Conservation (phyloP, 1,140 invertebrate genomes). For the Cecropterus lyciades region DNA sequence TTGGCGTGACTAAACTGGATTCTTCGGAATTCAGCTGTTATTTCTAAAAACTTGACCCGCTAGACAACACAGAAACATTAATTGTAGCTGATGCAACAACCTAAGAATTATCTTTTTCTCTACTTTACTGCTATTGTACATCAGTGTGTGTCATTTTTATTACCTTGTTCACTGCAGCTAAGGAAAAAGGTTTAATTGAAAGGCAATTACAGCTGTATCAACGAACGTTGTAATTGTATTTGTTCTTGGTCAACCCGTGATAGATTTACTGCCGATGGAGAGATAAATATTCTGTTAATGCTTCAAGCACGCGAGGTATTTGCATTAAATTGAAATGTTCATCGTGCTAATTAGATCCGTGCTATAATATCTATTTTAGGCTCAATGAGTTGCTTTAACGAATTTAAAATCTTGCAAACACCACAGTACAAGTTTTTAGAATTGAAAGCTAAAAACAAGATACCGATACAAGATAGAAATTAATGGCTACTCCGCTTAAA, state of each 20-base stretch:
- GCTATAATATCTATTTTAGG: neutral
- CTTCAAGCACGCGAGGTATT: conserved; percentile 34
- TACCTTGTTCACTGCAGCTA: conserved; percentile 30
- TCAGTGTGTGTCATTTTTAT: conserved; percentile 44
- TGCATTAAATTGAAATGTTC: conserved; percentile 29
- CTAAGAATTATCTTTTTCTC: conserved; percentile 10
- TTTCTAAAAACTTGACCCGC: conserved; percentile 62
- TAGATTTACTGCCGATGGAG: conserved; percentile 34
- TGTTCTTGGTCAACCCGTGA: conserved; percentile 24
- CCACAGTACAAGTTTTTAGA: no score
- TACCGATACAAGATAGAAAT: conserved; percentile 5
- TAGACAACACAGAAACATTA: conserved; percentile 40
- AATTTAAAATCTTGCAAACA: no score
- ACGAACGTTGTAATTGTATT: conserved; percentile 32
- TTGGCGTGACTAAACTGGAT: conserved; percentile 58
- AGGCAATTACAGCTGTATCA: conserved; percentile 39
- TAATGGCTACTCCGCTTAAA: neutral
- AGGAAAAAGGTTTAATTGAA: conserved; percentile 44
- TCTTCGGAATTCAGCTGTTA: conserved; percentile 49
- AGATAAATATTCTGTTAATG: conserved; percentile 35
- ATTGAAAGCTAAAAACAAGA: neutral
- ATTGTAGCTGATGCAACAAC: conserved; percentile 19
- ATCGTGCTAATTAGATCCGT: conserved; percentile 1
- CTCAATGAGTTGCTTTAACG: no score
- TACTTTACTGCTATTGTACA: conserved; percentile 8